Conservation (phyloP, 2,113 vertebrate genomes). For the Triplophysa tibetana region DNA sequence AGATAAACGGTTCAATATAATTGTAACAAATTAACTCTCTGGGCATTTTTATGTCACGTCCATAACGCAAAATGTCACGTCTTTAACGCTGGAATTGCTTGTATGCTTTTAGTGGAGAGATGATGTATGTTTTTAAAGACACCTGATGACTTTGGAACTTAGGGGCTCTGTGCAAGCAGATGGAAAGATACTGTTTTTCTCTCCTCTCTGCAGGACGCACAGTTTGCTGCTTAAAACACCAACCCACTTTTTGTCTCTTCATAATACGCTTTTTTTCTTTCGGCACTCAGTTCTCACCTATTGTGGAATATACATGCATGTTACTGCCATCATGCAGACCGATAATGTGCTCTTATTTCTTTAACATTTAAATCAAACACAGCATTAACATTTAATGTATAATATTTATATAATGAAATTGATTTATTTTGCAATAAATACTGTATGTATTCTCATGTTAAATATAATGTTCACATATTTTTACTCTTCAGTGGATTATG, state of each 20-base stretch:
- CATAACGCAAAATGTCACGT: too few species aligned
- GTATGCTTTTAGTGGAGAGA: background rate
- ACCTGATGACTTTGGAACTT: conserved; percentile 31
- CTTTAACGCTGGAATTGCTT: too few species aligned
- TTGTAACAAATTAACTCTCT: too few species aligned
- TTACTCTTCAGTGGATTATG: background rate
- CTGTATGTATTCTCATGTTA: background rate
- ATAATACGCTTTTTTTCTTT: background rate
- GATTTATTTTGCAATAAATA: background rate
- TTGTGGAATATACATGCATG: background rate
- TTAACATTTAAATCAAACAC: background rate
- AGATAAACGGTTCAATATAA: too few species aligned
- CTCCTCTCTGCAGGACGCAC: conserved; percentile 16
- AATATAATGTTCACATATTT: background rate
- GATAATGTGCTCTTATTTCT: background rate
- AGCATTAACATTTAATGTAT: too few species aligned
- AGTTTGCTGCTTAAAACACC: conserved; percentile 24
- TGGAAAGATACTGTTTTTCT: conserved; percentile 37
- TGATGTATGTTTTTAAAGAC: background rate
- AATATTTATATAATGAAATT: background rate
- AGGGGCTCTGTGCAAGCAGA: conserved; percentile 12
- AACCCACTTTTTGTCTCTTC: conserved; percentile 6
- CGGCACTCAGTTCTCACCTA: background rate
- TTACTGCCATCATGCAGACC: background rate
- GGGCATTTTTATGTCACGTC: too few species aligned